Percentiles rank a stretch among this genome's conserved stretches.
Evolutionary conservation across 2,113 vertebrate genomes (phyloP).

Genomic region (Macrotus californicus): DNA sequence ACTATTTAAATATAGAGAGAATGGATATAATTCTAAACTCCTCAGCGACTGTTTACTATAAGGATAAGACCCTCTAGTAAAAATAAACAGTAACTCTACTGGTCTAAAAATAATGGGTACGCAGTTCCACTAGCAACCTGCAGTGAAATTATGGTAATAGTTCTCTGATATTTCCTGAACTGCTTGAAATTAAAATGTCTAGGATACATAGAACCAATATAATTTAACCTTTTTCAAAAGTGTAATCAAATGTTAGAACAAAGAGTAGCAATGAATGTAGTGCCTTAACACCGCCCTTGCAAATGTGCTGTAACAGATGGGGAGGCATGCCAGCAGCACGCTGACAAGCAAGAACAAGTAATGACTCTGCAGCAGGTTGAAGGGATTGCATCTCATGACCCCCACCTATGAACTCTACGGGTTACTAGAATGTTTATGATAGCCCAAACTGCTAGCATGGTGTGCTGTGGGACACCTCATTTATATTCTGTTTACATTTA

Average conservation of each 20-base stretch:
- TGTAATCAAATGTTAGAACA: slow-evolving; percentile 33
- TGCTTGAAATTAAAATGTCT: slow-evolving; percentile 30
- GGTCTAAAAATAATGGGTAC: neutral
- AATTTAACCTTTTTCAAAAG: slow-evolving; percentile 7
- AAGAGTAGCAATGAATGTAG: slow-evolving; percentile 8
- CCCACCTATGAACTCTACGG: slow-evolving; percentile 43
- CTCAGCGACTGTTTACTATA: neutral
- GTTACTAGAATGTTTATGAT: slow-evolving; percentile 66
- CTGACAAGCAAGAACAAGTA: slow-evolving; percentile 49
- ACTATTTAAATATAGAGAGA: neutral
- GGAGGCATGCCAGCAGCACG: neutral
- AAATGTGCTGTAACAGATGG: neutral
- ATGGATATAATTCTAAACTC: neutral
- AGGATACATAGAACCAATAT: neutral
- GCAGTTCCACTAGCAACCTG: neutral
- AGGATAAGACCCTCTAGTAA: neutral
- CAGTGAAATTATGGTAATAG: neutral
- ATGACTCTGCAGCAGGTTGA: slow-evolving; percentile 28
- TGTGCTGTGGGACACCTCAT: neutral
- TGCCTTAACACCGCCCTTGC: slow-evolving; percentile 28
- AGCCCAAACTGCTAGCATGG: neutral
- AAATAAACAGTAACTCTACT: neutral
- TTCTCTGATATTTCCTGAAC: neutral
- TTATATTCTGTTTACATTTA: slow-evolving; percentile 43
- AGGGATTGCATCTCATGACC: slow-evolving; percentile 40